A percentile compares a stretch with the other conserved stretches of the same genome.
Conservation (phyloP, 2,888 invertebrate species). For the Eupithecia subumbrata region DNA sequence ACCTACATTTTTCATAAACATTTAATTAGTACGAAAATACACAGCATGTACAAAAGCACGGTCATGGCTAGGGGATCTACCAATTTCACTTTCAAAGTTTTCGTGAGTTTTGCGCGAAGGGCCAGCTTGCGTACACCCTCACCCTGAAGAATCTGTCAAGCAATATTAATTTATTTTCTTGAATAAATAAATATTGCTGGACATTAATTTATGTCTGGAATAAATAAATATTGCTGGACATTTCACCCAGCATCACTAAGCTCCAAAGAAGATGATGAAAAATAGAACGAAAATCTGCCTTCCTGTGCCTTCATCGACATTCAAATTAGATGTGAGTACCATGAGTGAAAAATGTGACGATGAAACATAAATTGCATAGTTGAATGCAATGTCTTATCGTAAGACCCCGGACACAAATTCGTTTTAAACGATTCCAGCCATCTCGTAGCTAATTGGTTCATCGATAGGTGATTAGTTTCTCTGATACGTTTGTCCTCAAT, state of each 20-base stretch:
- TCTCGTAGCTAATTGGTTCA: conserved; percentile 48
- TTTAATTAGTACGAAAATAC: too few species aligned
- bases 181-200: neutral
- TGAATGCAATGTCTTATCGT: conserved; percentile 15
- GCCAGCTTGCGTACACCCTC: neutral
- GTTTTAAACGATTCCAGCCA: conserved; percentile 45
- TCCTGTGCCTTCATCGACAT: neutral
- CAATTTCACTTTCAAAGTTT: neutral
- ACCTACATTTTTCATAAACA: too few species aligned
- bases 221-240: neutral
- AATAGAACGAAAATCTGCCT: neutral
- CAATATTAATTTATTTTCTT: neutral
- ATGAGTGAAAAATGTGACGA: neutral
- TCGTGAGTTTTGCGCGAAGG: too few species aligned
- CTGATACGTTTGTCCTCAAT: conserved; percentile 47
- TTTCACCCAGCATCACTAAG: neutral
- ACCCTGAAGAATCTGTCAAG: neutral
- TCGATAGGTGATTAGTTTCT: conserved; percentile 46
- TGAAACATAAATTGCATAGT: conserved; percentile 2
- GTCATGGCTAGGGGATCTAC: neutral
- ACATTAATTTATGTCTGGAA: neutral
- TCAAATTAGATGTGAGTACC: neutral
- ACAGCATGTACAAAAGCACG: too few species aligned
- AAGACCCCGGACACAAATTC: conserved; percentile 37
- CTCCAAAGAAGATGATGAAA: neutral